Base-by-base conservation (phyloP, 2,113 vertebrate species). In the Cavia porcellus region DNA sequence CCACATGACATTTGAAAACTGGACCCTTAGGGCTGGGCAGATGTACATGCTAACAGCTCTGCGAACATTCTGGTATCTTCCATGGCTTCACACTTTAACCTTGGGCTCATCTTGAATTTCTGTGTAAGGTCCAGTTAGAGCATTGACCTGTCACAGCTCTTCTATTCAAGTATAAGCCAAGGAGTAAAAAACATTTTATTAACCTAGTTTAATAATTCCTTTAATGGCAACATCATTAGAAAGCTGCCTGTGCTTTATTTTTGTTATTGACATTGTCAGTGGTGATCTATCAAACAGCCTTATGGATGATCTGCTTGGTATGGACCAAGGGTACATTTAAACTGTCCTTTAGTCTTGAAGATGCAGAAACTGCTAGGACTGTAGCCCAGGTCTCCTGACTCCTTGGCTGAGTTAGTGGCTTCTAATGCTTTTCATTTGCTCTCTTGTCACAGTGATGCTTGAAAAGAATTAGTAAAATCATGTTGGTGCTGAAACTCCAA, bases 121-220 rank as follows among this genome's bases (percentile, higher is more conserved):
- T 68, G 1, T n/a, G 2, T 59, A 55, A 42, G 38, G 28, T 92
- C 28, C n/a, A 70, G 0, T 77, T 19, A 45, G 12, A 77, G 1
- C 74, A 50, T 24, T 84, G 24, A 30, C 38, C 30, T n/a, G 11
- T 80, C 2, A 5, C 4, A 75, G 38, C 3, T 30, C 52, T 52
- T 35, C 0, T 81, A 17, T 95, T 96, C 47, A 38, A 64, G 14
- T 28, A 42, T 66, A 57, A 66, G 17, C 62, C 47, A 15, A 72
- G 82, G 38, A 86, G 80, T 90, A 25, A 11, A 90, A 72, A 90
- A 75, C 55, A 66, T n/a, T 88, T 79, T 62, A 92, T 35, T 74
- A 66, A 61, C 72, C 24, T 64, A 22, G 35, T 13, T 61, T 89
- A 84, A 66, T 13, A 42, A 52, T 85, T 82, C 30, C 3, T 35